Evolutionary conservation across 2,888 invertebrate genomes (phyloP).

Genomic region (Cephus pygmeus): DNA sequence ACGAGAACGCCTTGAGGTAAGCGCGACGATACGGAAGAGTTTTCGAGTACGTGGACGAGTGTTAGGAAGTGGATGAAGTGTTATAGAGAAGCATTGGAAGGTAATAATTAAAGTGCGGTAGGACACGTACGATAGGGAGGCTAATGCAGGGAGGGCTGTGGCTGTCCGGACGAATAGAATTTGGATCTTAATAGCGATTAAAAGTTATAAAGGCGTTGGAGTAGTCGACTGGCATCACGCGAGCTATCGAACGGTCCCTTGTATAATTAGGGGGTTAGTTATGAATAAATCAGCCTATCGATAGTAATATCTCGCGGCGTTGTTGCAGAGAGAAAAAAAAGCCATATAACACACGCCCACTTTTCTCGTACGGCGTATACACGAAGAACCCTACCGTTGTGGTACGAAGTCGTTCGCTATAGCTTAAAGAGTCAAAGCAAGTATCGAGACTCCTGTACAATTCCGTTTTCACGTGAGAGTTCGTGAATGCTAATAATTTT

Average conservation of each 20-base stretch:
- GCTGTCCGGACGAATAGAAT: neutral
- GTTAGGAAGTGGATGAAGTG: neutral
- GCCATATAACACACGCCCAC: too few relatives aligned
- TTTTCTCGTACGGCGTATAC: neutral
- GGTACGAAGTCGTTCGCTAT: neutral
- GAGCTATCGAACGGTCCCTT: constrained; percentile 4
- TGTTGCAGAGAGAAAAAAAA: neutral
- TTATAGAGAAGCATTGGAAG: neutral
- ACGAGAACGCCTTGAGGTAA: neutral
- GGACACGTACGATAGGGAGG: neutral
- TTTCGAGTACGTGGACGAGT: neutral
- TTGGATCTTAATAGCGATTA: neutral
- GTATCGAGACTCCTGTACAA: neutral
- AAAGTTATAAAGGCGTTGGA: neutral
- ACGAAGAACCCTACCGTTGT: neutral
- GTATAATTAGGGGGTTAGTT: constrained; percentile 13
- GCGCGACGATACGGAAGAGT: neutral
- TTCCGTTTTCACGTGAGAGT: neutral
- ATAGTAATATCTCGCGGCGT: neutral
- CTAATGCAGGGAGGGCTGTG: neutral
- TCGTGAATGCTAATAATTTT: neutral
- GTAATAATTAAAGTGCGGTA: neutral
- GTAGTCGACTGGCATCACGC: neutral
- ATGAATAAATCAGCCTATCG: constrained; percentile 18
- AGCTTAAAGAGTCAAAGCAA: neutral